Percentiles rank a stretch among this genome's conserved stretches.
These are phyloP conservation scores for Heliconius ethilla DNA, from an alignment of 2,888 invertebrate genomes.

Conservation along the genomic window DNA sequence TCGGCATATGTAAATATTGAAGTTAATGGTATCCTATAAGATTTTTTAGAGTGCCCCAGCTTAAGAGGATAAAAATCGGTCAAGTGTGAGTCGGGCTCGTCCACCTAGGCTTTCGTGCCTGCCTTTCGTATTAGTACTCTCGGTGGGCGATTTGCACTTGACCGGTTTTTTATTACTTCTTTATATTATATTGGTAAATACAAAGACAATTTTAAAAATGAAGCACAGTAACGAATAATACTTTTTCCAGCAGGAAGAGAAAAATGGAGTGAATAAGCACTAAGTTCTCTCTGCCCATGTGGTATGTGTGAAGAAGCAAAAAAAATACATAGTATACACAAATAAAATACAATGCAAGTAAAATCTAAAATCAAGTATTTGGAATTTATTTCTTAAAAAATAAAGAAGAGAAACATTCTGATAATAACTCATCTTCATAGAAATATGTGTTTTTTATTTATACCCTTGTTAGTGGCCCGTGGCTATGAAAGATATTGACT, in stretches of 20 bases:
- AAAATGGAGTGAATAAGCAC: neutral
- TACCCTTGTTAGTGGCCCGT: constrained; percentile 21
- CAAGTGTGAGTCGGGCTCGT: too few species aligned
- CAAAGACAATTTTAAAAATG: too few species aligned
- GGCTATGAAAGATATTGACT: constrained; percentile 18
- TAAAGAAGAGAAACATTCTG: neutral
- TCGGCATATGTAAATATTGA: neutral
- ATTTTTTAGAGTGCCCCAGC: too few species aligned
- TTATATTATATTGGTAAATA: too few species aligned
- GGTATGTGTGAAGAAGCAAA: neutral
- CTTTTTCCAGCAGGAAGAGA: neutral
- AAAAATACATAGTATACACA: neutral
- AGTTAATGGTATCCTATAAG: neutral
- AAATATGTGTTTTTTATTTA: constrained; percentile 23
- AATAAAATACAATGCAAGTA: too few species aligned
- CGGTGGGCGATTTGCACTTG: too few species aligned
- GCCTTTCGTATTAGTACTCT: too few species aligned
- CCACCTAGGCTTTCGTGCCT: too few species aligned
- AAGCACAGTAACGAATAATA: too few species aligned
- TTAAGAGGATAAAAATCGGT: too few species aligned
- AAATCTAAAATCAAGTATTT: neutral
- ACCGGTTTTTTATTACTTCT: too few species aligned
- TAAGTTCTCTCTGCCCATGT: neutral
- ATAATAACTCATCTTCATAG: neutral
- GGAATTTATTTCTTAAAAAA: neutral